These are phyloP conservation scores for Microcebus murinus DNA, from an alignment of 2,113 vertebrate genomes.

Conservation along the genomic window DNA sequence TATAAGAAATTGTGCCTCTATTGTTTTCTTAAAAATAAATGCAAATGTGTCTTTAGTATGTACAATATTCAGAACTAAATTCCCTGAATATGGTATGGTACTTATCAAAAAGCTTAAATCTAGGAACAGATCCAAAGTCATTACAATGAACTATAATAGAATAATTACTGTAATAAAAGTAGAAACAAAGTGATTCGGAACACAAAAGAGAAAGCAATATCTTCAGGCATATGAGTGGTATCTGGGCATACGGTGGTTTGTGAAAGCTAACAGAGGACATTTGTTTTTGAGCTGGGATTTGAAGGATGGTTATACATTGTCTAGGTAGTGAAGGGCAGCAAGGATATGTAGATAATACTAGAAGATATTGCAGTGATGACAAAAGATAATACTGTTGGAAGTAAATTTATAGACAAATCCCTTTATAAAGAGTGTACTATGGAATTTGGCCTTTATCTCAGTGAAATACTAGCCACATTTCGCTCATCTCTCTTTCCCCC, in stretches of 20 bases:
- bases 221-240: background rate
- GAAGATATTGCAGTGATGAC: background rate
- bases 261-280: background rate
- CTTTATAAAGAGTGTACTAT: background rate
- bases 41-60: background rate
- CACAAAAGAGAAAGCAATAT: background rate
- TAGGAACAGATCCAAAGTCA: background rate
- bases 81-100: background rate
- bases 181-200: background rate
- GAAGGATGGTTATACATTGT: background rate
- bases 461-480: background rate
- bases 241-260: background rate
- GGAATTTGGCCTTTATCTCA: background rate
- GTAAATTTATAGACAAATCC: background rate
- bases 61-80: background rate
- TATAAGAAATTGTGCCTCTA: background rate
- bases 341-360: background rate
- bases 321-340: background rate
- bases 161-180: background rate
- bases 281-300: constrained; percentile 9
- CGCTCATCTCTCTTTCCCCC: background rate
- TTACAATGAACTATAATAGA: background rate
- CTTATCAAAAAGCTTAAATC: background rate
- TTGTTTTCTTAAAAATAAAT: background rate
- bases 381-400: background rate